Evolutionary conservation across 2,888 invertebrate species (phyloP).

Genomic region (Flexamia atlantica): DNA sequence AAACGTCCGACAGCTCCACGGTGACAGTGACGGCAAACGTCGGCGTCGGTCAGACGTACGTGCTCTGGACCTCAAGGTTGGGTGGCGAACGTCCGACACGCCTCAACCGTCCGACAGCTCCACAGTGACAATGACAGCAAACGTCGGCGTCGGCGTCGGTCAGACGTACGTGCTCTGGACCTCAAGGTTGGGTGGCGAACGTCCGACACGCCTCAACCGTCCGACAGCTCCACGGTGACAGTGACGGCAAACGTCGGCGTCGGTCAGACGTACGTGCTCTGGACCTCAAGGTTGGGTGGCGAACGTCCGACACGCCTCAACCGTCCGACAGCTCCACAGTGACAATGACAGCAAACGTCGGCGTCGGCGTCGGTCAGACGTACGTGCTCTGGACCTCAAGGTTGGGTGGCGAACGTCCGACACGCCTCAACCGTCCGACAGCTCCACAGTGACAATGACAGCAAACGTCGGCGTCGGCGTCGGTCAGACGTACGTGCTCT

Average conservation of each 20-base stretch:
- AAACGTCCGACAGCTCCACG: conserved; percentile 1
- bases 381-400: conserved; percentile 83
- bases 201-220: conserved; percentile 74
- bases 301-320: conserved; percentile 80
- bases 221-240: conserved; percentile 1
- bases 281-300: conserved; percentile 80
- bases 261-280: conserved; percentile 79
- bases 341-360: conserved; percentile 15
- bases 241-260: conserved; percentile 22
- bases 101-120: conserved; percentile 18
- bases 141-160: conserved; percentile 28
- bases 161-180: conserved; percentile 81
- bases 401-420: conserved; percentile 79
- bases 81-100: conserved; percentile 80
- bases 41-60: conserved; percentile 76
- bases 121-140: neutral
- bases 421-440: conserved; percentile 80
- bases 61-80: conserved; percentile 81
- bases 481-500: conserved; percentile 79
- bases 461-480: conserved; percentile 19
- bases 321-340: conserved; percentile 76
- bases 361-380: conserved; percentile 73
- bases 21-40: conserved; percentile 17
- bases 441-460: neutral
- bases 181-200: conserved; percentile 80